These are phyloP conservation scores for Zelleria hepariella DNA, from an alignment of 2,888 invertebrate genomes.

Conservation along the genomic window DNA sequence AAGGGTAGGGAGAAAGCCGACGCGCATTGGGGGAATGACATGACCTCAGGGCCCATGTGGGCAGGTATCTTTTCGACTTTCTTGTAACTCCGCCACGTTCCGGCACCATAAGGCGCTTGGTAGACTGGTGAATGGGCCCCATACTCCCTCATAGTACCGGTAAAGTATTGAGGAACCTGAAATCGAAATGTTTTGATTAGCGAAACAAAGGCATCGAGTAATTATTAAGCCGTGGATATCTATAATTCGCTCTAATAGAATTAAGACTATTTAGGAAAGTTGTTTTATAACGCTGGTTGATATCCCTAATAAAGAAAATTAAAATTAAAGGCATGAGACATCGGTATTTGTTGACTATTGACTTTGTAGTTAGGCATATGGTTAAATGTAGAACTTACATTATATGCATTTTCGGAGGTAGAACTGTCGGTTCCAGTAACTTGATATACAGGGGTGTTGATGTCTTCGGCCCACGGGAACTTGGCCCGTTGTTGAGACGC, in stretches of 20 bases:
- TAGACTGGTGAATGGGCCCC: constrained; percentile 62
- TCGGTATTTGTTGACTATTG: no score
- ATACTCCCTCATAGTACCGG: constrained; percentile 41
- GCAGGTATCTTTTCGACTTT: constrained; percentile 33
- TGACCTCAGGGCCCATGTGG: constrained; percentile 31
- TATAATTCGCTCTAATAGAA: no score
- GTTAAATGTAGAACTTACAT: constrained; percentile 32
- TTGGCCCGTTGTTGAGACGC: constrained; percentile 61
- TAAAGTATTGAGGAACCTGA: constrained; percentile 56
- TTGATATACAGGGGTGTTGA: constrained; percentile 49
- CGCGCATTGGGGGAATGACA: constrained; percentile 53
- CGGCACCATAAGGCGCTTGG: constrained; percentile 57
- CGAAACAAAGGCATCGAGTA: background rate
- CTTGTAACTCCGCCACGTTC: constrained; percentile 49
- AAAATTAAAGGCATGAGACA: no score
- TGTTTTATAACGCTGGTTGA: no score
- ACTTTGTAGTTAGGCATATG: background rate
- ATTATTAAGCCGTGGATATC: no score
- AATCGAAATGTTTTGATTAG: constrained; percentile 15
- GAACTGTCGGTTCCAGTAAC: constrained; percentile 62
- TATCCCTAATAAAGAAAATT: no score
- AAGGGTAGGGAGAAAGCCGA: constrained; percentile 60
- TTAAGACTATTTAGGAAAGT: no score
- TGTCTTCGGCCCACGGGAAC: constrained; percentile 62
- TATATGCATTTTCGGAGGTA: constrained; percentile 62